phyloP scores from a whole-genome alignment of 2,888 invertebrate species.

The Xestia sexstrigata region DNA sequence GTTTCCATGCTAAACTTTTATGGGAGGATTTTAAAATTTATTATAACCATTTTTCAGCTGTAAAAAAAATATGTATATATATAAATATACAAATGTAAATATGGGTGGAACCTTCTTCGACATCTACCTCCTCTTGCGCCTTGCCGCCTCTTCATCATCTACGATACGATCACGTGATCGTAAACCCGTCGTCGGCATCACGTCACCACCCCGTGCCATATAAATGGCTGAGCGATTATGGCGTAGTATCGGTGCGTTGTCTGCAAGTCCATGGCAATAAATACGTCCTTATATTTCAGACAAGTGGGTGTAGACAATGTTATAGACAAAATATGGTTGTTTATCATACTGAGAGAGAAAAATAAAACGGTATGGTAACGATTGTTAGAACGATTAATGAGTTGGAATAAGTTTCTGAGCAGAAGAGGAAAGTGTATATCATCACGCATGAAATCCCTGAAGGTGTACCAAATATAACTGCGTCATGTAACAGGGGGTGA shows the following conservation, averaged over 20 bases:
- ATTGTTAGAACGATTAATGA: not conserved
- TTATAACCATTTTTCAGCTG: too few relatives aligned
- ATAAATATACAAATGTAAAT: too few relatives aligned
- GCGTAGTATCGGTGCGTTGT: slow-evolving; percentile 23
- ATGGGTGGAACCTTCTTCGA: too few relatives aligned
- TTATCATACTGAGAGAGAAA: not conserved
- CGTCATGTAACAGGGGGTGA: too few relatives aligned
- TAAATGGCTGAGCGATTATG: slow-evolving; percentile 18
- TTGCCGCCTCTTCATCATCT: too few relatives aligned
- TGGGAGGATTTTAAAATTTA: too few relatives aligned
- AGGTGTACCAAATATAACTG: too few relatives aligned
- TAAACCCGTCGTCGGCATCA: not conserved
- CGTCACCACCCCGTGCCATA: slow-evolving; percentile 12
- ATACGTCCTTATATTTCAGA: slow-evolving; percentile 18
- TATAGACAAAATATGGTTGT: not conserved
- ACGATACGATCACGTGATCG: not conserved
- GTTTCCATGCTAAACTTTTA: too few relatives aligned
- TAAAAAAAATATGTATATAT: too few relatives aligned
- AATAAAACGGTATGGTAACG: too few relatives aligned
- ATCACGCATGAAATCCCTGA: not conserved
- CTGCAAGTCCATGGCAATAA: slow-evolving; percentile 44
- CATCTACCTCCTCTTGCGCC: too few relatives aligned
- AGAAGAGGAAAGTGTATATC: not conserved
- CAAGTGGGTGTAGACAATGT: slow-evolving; percentile 13
- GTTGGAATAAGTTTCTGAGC: not conserved